Evolutionary conservation across 2,113 vertebrate genomes (phyloP), one percentile per base, ranked within the genome.

Genomic region (Paradoxurus hermaphroditus): DNA sequence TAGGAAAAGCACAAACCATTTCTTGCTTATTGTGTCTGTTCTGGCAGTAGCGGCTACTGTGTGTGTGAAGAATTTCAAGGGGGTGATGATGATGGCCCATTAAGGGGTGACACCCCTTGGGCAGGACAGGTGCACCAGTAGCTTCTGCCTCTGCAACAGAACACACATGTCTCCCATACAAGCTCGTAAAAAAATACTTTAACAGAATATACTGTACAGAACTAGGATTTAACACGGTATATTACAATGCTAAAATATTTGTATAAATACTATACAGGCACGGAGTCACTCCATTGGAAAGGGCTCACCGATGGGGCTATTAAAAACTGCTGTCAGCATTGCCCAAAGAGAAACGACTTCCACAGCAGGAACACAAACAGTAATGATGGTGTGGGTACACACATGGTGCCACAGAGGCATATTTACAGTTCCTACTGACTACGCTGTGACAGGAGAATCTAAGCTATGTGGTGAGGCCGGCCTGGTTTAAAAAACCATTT

Each of bases 201-300:
- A 96, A 98, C 98, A 98, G 93, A 97, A 98, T 98, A 98, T 97
- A 98, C 98, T 98, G 82, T 95, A 99, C 88, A 95, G 93, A 95
- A 95, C 85, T 82, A n/a, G 97, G 93, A 73, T 67, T 86, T 81
- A 81, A 97, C 86, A 89, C 23, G n/a, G 59, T 94, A 70, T 97
- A 78, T 95, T 86, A 97, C 98, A 99, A 97, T 94, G 98, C 98
- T 98, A 98, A 98, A 98, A 98, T 97, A 97, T 98, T 97, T 89
- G 97, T 98, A 99, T 99, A 99, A 99, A 99, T 99, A 99, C 98
- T 99, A 98, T 99, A 99, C 98, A 99, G 98, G 97, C 96, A 94
- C 96, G 77, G 97, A 98, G 97, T 97, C 93, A 97, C 94, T 97
- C 97, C 97, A 1, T n/a, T 39, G 94, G 97, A 96, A 97, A 98